Evolutionary conservation across 2,888 invertebrate genomes (phyloP).

Genomic region (Pardosa pseudoannulata): DNA sequence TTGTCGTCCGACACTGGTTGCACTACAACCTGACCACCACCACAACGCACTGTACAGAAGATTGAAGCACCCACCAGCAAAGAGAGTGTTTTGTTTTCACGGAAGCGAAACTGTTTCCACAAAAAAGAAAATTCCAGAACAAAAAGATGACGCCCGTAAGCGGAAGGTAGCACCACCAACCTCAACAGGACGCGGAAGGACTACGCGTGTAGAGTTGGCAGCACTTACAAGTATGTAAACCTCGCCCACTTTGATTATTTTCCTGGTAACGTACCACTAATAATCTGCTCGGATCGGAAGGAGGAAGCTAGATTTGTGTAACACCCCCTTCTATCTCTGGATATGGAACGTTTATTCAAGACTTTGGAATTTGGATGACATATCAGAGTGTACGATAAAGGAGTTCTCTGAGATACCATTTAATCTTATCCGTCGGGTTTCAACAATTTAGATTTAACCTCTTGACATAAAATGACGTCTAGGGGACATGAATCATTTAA

Average conservation of each 20-base stretch:
- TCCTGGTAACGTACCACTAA: background rate
- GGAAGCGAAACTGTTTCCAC: slow-evolving; percentile 10
- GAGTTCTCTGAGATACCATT: too few relatives aligned
- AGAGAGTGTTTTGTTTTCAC: too few relatives aligned
- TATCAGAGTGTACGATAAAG: background rate
- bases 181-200: slow-evolving; percentile 27
- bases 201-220: slow-evolving; percentile 14
- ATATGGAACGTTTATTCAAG: background rate
- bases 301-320: background rate
- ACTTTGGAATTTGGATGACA: background rate
- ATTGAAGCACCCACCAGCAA: background rate
- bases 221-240: background rate
- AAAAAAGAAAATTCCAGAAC: background rate
- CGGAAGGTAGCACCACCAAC: background rate
- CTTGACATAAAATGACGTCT: too few relatives aligned
- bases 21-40: background rate
- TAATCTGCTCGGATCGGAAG: too few relatives aligned
- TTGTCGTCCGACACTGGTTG: slow-evolving; percentile 2
- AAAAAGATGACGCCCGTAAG: background rate
- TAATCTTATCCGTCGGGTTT: too few relatives aligned
- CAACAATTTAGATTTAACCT: too few relatives aligned
- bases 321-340: background rate
- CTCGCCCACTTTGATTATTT: background rate
- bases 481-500: too few relatives aligned
- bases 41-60: background rate